These are phyloP conservation scores for Folsomia manolachei DNA, from an alignment of 2,888 invertebrate genomes.

Conservation along the genomic window DNA sequence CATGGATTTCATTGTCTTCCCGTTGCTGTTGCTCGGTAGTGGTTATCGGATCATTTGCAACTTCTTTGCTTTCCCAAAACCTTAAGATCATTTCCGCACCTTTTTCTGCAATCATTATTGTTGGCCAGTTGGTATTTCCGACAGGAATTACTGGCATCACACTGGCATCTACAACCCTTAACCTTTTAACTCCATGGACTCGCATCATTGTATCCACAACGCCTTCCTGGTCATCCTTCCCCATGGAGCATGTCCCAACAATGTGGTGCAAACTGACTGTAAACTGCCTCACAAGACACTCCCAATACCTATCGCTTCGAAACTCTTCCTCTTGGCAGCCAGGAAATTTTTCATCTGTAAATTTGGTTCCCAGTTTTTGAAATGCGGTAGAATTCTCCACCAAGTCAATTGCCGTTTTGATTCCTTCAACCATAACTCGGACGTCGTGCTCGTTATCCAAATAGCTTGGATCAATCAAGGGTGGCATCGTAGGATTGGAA, in stretches of 20 bases:
- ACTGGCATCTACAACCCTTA: constrained; percentile 36
- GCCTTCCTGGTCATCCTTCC: constrained; percentile 53
- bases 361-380: constrained; percentile 26
- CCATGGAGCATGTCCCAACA: constrained; percentile 68
- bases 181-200: constrained; percentile 35
- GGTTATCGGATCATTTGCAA: neutral
- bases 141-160: constrained; percentile 26
- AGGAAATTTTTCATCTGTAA: constrained; percentile 33
- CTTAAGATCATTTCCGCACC: constrained; percentile 23
- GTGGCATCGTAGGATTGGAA: constrained; percentile 21
- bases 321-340: constrained; percentile 53
- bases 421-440: constrained; percentile 34
- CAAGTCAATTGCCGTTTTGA: constrained; percentile 39
- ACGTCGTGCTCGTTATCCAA: constrained; percentile 40
- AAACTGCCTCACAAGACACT: constrained; percentile 62
- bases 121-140: constrained; percentile 23
- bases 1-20: neutral
- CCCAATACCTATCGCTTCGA: constrained; percentile 64
- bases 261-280: constrained; percentile 70
- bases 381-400: constrained; percentile 37
- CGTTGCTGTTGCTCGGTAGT: too few relatives aligned
- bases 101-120: constrained; percentile 34
- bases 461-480: constrained; percentile 41
- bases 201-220: constrained; percentile 44
- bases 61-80: constrained; percentile 7